Conservation (phyloP, 2,888 invertebrate genomes). For the Notodonta ziczac region DNA sequence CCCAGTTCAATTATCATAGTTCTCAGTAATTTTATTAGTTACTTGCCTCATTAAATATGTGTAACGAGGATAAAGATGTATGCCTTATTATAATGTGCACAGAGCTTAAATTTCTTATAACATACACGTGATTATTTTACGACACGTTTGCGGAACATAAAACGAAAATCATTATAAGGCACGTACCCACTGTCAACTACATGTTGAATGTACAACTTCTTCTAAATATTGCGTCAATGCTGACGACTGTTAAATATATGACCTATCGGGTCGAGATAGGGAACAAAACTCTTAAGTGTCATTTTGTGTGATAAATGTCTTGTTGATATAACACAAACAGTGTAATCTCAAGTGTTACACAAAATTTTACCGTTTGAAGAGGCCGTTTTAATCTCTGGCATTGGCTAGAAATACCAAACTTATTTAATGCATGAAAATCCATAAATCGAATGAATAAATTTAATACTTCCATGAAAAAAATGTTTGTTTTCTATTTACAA, state of each 20-base stretch:
- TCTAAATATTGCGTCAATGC: conserved; percentile 40
- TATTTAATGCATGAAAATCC: no score
- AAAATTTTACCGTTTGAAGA: conserved; percentile 24
- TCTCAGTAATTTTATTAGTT: no score
- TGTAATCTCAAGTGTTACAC: conserved; percentile 18
- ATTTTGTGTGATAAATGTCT: conserved; percentile 25
- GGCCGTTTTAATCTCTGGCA: conserved; percentile 9
- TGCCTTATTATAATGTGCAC: not conserved
- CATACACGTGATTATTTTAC: conserved; percentile 20
- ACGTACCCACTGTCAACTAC: conserved; percentile 31
- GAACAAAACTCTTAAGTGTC: conserved; percentile 28
- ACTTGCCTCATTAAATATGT: no score
- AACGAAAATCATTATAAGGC: conserved; percentile 30
- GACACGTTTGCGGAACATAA: conserved; percentile 36
- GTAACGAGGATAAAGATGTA: no score
- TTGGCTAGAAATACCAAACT: not conserved
- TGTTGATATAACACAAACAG: conserved; percentile 24
- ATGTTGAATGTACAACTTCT: conserved; percentile 24
- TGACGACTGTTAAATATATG: conserved; percentile 22
- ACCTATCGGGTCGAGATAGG: conserved; percentile 36
- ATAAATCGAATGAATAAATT: no score
- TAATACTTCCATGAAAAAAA: no score
- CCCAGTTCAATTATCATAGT: no score
- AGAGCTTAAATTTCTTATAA: conserved; percentile 4
- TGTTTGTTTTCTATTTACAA: no score